A percentile compares a stretch with the other conserved stretches of the same genome.
These are phyloP conservation scores for Tuta absoluta DNA, from an alignment of 2,888 invertebrate genomes.

Conservation along the genomic window DNA sequence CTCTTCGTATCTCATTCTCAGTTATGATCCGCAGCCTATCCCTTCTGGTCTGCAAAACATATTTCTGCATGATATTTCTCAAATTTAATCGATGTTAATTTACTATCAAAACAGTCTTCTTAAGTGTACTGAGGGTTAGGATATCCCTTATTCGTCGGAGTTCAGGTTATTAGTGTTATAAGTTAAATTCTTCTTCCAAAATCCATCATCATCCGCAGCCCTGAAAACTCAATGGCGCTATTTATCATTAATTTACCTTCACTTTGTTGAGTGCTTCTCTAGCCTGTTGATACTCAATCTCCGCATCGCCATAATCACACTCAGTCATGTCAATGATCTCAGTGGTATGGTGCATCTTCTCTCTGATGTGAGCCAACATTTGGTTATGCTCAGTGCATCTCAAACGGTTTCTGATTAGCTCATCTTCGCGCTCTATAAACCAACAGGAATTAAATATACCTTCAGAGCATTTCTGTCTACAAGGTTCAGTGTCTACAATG, in stretches of 20 bases:
- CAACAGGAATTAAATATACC: background rate
- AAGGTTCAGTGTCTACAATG: too few relatives aligned
- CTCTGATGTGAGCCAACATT: constrained; percentile 73
- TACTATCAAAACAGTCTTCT: too few relatives aligned
- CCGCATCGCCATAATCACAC: constrained; percentile 70
- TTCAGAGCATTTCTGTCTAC: too few relatives aligned
- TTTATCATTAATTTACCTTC: constrained; percentile 53
- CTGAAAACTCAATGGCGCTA: background rate
- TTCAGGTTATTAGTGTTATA: too few relatives aligned
- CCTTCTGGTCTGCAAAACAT: constrained; percentile 52
- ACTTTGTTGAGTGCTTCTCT: constrained; percentile 64
- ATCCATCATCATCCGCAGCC: too few relatives aligned
- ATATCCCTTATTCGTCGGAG: too few relatives aligned
- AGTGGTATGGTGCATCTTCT: constrained; percentile 75
- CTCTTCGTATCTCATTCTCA: constrained; percentile 62
- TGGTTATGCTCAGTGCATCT: constrained; percentile 76
- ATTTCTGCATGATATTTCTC: background rate
- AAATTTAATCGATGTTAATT: too few relatives aligned
- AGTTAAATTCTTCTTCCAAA: too few relatives aligned
- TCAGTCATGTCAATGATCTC: constrained; percentile 72
- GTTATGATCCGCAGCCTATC: constrained; percentile 67
- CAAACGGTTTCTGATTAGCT: constrained; percentile 66
- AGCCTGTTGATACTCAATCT: constrained; percentile 63
- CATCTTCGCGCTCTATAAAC: constrained; percentile 69
- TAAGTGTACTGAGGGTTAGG: too few relatives aligned